These are phyloP conservation scores for Stenodera caucasica DNA, from an alignment of 2,888 invertebrate genomes.

Conservation along the genomic window DNA sequence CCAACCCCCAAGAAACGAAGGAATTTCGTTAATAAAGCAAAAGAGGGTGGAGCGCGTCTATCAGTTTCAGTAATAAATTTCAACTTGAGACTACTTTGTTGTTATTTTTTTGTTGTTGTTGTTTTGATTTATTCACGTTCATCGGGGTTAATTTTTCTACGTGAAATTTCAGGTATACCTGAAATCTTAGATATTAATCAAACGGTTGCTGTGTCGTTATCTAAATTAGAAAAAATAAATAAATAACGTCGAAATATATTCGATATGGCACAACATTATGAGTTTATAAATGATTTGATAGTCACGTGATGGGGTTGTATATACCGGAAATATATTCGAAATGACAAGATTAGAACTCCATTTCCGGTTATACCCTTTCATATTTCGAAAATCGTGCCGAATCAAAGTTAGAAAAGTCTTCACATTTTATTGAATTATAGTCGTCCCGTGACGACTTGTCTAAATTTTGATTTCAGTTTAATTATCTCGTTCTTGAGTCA, in stretches of 20 bases:
- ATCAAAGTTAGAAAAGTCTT: too few relatives aligned
- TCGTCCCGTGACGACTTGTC: neutral
- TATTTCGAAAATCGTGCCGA: too few relatives aligned
- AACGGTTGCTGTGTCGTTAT: neutral
- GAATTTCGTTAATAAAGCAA: slow-evolving; percentile 12
- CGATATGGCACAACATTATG: neutral
- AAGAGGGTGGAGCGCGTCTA: slow-evolving; percentile 43
- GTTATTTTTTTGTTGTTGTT: neutral
- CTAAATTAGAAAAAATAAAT: neutral
- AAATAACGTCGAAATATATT: neutral
- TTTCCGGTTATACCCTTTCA: neutral
- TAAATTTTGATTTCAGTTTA: too few relatives aligned
- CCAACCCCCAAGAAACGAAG: too few relatives aligned
- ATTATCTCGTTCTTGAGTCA: too few relatives aligned
- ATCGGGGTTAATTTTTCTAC: neutral
- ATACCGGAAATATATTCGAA: neutral
- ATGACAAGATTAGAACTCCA: neutral
- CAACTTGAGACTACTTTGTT: too few relatives aligned
- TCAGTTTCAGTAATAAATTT: slow-evolving; percentile 46
- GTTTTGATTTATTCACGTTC: neutral
- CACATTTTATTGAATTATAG: neutral
- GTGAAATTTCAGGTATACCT: neutral
- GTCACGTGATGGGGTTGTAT: neutral
- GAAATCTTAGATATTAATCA: slow-evolving; percentile 1
- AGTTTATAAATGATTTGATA: neutral